A percentile compares a stretch with the other conserved stretches of the same genome.
Evolutionary conservation across 2,888 invertebrate species (phyloP).

Genomic region (Acanthosepion esculentum): DNA sequence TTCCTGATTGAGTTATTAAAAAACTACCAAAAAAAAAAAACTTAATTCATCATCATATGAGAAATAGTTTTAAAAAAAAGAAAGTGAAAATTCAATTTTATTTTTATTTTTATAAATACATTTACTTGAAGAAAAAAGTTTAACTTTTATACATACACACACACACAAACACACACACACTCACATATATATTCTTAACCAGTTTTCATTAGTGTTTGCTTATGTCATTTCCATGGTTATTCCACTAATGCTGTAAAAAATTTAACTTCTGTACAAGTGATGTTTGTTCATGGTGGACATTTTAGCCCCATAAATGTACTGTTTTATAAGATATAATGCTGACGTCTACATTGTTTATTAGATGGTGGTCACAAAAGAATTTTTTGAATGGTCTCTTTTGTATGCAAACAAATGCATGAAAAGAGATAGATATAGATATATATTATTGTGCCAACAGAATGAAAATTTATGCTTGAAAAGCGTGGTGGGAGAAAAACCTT

Average conservation of each 20-base stretch:
- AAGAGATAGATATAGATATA: not conserved
- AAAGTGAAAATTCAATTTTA: not conserved
- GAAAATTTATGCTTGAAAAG: not conserved
- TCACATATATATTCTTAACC: not conserved
- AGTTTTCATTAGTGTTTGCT: not conserved
- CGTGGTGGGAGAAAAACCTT: not conserved
- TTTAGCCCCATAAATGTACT: not conserved
- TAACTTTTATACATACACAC: not conserved
- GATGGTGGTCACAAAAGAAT: not conserved
- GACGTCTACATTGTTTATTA: not conserved
- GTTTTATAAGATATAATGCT: not conserved
- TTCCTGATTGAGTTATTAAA: not conserved
- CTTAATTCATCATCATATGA: not conserved
- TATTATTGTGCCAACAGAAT: not conserved
- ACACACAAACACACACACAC: not conserved
- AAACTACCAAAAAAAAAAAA: not conserved
- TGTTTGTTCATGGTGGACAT: not conserved
- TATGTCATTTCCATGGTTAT: not conserved
- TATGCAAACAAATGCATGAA: not conserved
- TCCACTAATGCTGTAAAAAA: not conserved
- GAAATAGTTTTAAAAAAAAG: not conserved
- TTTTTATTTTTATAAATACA: not conserved
- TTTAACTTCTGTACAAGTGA: not conserved
- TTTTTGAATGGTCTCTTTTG: not conserved
- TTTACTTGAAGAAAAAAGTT: not conserved